Evolutionary conservation across 2,888 invertebrate species (phyloP).

Genomic region (Mesorhabditis spiculigera): DNA sequence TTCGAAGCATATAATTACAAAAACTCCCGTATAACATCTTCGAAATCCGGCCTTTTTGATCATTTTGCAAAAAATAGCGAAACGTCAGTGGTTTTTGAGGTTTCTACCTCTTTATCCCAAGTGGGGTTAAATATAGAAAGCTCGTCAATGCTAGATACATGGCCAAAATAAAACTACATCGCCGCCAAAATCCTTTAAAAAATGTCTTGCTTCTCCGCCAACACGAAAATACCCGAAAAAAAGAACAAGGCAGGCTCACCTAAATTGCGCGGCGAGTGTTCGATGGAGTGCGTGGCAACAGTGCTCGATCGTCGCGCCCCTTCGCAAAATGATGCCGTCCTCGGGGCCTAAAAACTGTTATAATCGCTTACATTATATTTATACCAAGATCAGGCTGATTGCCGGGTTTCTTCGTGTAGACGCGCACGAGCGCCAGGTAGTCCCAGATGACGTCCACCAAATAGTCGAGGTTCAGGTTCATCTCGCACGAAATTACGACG

Average conservation of each 20-base stretch:
- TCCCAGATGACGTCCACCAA: constrained; percentile 88
- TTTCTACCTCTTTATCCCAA: no score
- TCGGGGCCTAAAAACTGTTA: constrained; percentile 34
- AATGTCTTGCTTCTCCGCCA: no score
- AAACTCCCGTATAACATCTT: no score
- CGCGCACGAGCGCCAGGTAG: constrained; percentile 82
- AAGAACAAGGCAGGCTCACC: no score
- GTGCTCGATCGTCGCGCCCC: constrained; percentile 87
- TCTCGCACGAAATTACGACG: constrained; percentile 81
- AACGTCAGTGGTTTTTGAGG: background rate
- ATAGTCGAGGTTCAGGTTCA: constrained; percentile 95
- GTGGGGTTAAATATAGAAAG: background rate
- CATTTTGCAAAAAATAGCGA: background rate
- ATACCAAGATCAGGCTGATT: constrained; percentile 56
- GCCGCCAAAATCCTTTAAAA: background rate
- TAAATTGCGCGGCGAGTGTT: constrained; percentile 80
- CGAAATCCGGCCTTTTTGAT: background rate
- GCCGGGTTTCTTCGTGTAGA: constrained; percentile 98
- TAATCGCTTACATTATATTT: constrained; percentile 1
- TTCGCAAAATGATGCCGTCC: constrained; percentile 85
- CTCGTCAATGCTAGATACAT: no score
- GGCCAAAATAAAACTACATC: background rate
- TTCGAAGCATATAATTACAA: no score
- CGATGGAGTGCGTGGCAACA: constrained; percentile 96
- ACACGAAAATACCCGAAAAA: no score